Percentiles rank a stretch among this genome's conserved stretches.
These are phyloP conservation scores for Apantesis nais DNA, from an alignment of 2,888 invertebrate species.

Conservation along the genomic window DNA sequence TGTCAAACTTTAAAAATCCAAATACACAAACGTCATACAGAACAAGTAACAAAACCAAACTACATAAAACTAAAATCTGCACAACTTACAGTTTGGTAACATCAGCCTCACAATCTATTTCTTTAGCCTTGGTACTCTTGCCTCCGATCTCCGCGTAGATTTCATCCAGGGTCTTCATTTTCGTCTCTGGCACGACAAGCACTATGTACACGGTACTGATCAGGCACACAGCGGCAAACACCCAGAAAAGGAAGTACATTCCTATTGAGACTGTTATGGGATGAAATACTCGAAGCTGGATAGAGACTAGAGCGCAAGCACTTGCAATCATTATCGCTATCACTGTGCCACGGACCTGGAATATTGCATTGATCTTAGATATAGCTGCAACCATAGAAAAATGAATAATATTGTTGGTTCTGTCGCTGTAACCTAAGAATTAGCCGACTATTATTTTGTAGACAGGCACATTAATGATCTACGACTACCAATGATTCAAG, in stretches of 20 bases:
- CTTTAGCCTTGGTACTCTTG: slow-evolving; percentile 53
- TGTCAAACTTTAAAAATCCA: slow-evolving; percentile 1
- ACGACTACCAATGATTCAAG: too few species aligned
- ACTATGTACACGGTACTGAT: slow-evolving; percentile 74
- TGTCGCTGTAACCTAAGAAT: too few species aligned
- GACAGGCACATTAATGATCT: too few species aligned
- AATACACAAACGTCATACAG: slow-evolving; percentile 16
- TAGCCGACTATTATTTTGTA: too few species aligned
- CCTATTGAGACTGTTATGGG: slow-evolving; percentile 67
- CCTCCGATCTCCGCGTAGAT: slow-evolving; percentile 75
- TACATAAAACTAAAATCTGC: slow-evolving; percentile 20
- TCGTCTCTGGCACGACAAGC: slow-evolving; percentile 73
- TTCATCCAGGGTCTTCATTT: slow-evolving; percentile 70
- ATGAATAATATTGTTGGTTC: too few species aligned
- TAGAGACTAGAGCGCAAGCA: slow-evolving; percentile 72
- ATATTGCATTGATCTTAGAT: background rate
- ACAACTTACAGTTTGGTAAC: slow-evolving; percentile 70
- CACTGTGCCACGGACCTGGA: slow-evolving; percentile 77
- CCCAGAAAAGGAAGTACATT: slow-evolving; percentile 72
- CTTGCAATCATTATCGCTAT: slow-evolving; percentile 77
- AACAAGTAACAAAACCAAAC: slow-evolving; percentile 16
- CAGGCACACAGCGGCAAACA: slow-evolving; percentile 73
- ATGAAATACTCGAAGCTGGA: slow-evolving; percentile 76
- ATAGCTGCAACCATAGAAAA: background rate
- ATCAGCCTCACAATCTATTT: slow-evolving; percentile 65